phyloP scores from a whole-genome alignment of 1,140 invertebrate genomes.

The Goniozus legneri region DNA sequence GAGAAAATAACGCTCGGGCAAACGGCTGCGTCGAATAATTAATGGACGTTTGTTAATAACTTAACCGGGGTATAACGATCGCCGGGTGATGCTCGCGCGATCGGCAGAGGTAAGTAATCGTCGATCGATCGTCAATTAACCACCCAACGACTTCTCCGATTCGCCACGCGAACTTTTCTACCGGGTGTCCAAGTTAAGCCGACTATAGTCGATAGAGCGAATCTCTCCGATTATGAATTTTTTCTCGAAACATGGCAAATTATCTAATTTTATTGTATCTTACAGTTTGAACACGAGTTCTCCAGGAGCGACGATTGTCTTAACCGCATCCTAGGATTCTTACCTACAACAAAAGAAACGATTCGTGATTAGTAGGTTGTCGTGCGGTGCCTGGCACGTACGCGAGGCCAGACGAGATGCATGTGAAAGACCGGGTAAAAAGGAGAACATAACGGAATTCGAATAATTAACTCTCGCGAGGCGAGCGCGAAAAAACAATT shows the following conservation, averaged over 20 bases:
- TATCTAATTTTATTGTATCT: no score
- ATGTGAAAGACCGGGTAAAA: no score
- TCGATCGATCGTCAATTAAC: neutral
- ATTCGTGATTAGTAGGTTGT: neutral
- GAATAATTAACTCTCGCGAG: constrained; percentile 37
- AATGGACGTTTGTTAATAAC: constrained; percentile 29
- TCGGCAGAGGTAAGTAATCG: no score
- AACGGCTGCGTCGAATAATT: constrained; percentile 31
- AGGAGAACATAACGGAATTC: constrained; percentile 33
- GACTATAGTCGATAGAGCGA: no score
- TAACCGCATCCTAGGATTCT: no score
- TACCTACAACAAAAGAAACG: no score
- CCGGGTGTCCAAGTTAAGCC: no score
- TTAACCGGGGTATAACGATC: constrained; percentile 16
- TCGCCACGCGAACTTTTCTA: no score
- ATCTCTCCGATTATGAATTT: no score
- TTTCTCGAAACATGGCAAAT: no score
- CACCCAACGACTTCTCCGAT: neutral
- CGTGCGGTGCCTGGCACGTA: neutral
- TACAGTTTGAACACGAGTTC: no score
- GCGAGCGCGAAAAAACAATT: constrained; percentile 27
- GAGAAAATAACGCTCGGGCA: constrained; percentile 22
- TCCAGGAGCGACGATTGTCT: no score
- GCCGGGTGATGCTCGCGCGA: constrained; percentile 17
- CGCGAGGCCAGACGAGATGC: neutral